These are phyloP conservation scores for Trichonephila clavata DNA, from an alignment of 1,140 invertebrate species.

Conservation along the genomic window DNA sequence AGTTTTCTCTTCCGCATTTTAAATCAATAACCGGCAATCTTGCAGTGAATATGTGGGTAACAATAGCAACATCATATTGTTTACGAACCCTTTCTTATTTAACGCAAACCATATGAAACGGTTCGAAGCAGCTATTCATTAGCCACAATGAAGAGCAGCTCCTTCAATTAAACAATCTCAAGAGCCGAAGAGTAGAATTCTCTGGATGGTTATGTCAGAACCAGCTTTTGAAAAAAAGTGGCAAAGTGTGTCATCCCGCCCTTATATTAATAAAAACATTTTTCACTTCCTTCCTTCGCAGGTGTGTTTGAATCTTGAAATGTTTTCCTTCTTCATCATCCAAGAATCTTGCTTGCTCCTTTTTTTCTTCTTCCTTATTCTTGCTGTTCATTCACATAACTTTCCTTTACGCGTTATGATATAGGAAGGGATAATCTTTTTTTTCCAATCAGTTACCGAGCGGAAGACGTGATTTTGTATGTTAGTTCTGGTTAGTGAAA, in stretches of 20 bases:
- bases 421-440: background rate
- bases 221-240: conserved; percentile 18
- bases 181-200: background rate
- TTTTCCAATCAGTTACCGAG: background rate
- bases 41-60: background rate
- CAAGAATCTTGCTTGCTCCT: background rate
- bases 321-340: conserved; percentile 32
- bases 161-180: background rate
- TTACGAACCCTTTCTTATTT: background rate
- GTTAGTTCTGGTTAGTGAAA: background rate
- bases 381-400: conserved; percentile 25
- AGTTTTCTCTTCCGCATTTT: background rate
- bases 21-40: background rate
- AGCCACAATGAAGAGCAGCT: background rate
- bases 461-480: background rate
- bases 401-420: background rate
- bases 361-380: too few relatives aligned
- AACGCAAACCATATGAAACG: background rate
- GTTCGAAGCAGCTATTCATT: conserved; percentile 6
- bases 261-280: conserved; percentile 59
- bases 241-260: conserved; percentile 55
- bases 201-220: conserved; percentile 21
- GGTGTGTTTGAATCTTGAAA: conserved; percentile 51
- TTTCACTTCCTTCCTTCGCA: conserved; percentile 50
- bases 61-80: conserved; percentile 4